Percentiles rank a stretch among this genome's conserved stretches.
Evolutionary conservation across 1,140 invertebrate genomes (phyloP).

Genomic region (Anastatus disparis): DNA sequence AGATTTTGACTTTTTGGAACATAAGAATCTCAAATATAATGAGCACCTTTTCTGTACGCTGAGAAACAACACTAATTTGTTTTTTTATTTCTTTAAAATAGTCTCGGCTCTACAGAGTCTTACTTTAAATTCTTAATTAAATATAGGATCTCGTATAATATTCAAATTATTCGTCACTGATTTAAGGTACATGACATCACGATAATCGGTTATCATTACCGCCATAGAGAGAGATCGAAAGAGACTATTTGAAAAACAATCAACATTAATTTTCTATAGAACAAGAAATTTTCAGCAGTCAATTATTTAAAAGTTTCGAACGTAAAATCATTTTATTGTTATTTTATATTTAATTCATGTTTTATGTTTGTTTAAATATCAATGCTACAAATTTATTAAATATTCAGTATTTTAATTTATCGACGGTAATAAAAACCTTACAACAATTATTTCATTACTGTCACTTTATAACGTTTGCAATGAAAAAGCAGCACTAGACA

Average conservation of each 20-base stretch:
- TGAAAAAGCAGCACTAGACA: not conserved
- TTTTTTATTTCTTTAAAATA: conserved; percentile 14
- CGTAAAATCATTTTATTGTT: not conserved
- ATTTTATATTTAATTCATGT: not conserved
- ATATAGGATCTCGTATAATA: conserved; percentile 22
- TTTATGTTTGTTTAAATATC: not conserved
- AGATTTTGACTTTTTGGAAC: not conserved
- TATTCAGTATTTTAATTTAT: too few relatives aligned
- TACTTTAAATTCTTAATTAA: conserved; percentile 19
- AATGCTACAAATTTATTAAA: too few relatives aligned
- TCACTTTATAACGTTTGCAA: conserved; percentile 22
- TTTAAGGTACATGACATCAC: conserved; percentile 31
- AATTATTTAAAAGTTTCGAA: not conserved
- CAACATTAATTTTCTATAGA: too few relatives aligned
- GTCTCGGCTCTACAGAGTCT: conserved; percentile 6
- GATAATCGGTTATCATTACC: conserved; percentile 14
- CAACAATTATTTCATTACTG: conserved; percentile 16
- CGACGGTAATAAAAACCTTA: conserved; percentile 24
- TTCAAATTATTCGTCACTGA: conserved; percentile 4
- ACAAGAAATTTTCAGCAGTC: too few relatives aligned
- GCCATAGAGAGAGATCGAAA: too few relatives aligned
- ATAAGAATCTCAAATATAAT: conserved; percentile 4
- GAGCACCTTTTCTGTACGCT: not conserved
- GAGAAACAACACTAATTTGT: not conserved
- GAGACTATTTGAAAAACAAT: too few relatives aligned